phyloP scores from a whole-genome alignment of 2,113 vertebrate species.

The Eublepharis macularius region DNA sequence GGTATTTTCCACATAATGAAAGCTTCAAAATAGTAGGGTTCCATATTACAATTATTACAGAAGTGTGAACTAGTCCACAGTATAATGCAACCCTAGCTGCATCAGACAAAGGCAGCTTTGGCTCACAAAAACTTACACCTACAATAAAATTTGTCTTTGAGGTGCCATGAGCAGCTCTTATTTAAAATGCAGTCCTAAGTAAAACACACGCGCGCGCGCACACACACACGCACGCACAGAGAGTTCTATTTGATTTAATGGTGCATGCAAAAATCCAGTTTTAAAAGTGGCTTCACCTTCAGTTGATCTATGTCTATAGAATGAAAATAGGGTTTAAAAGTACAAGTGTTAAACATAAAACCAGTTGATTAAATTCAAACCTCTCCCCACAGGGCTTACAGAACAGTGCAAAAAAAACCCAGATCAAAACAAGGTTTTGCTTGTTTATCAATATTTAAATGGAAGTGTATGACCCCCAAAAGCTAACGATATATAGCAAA shows the following conservation, averaged over 20 bases:
- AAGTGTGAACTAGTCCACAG: background rate
- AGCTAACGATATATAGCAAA: background rate
- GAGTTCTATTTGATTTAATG: constrained; percentile 6
- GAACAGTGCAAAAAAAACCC: background rate
- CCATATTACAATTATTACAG: background rate
- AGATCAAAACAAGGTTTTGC: background rate
- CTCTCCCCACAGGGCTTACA: background rate
- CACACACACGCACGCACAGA: too few species aligned
- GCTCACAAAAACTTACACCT: too few species aligned
- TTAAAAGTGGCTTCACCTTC: constrained; percentile 36
- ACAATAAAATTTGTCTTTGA: too few species aligned
- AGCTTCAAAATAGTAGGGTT: background rate
- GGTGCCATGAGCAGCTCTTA: too few species aligned
- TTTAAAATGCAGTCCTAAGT: too few species aligned
- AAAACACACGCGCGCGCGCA: too few species aligned
- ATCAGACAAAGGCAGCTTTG: too few species aligned
- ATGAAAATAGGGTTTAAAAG: background rate
- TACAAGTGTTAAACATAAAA: background rate
- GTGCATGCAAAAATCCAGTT: background rate
- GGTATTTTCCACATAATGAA: background rate
- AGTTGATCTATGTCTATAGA: constrained; percentile 7
- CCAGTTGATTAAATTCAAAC: background rate
- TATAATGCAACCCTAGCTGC: background rate
- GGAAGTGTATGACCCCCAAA: background rate
- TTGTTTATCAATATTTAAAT: background rate